Evolutionary conservation across 2,888 invertebrate genomes (phyloP), one percentile per base, ranked within the genome.

Genomic region (Danaus chrysippus): DNA sequence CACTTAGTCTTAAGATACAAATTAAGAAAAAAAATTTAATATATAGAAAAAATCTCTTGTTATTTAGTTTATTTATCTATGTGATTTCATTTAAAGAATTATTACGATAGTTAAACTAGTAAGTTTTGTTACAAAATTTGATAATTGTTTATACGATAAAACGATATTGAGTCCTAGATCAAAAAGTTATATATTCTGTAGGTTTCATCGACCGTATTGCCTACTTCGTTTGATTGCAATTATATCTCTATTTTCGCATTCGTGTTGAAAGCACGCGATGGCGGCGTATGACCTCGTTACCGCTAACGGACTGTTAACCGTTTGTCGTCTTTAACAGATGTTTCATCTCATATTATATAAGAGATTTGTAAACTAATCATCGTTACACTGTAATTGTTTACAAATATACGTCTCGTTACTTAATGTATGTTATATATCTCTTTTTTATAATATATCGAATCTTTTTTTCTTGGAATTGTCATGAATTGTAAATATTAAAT

Each of bases 181-280:
- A 34, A 34, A 34, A 34, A 34, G 23, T 34, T 17, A 15, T 23
- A 59, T 54, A 42, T 42, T 54, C 56, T 56, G 54, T 49, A 19
- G 53, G 52, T 58, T 60, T 55, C 58, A 59, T 56, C 54, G 65
- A 60, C 63, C 64, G 64, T 62, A 60, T 68, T 68, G 66, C 64
- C 67, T 62, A 64, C 58, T 58, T 66, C 43, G 56, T 59, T 42
- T 58, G 56, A 60, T 61, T 65, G 64, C 63, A 64, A 68, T 63
- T 63, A 68, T 64, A 62, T 68, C 64, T 68, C 66, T 68, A 65
- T 84, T 84, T 81, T 68, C 69, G 70, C 68, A 74, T 71, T 74
- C 73, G 76, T 79, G 81, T 86, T 78, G 86, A 86, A 87, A 85
- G 83, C 87, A 82, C 83, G 86, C 83, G 82, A 81, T 75, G 76